phyloP scores from a whole-genome alignment of 2,888 invertebrate genomes.

The Scaptomyza reducta region DNA sequence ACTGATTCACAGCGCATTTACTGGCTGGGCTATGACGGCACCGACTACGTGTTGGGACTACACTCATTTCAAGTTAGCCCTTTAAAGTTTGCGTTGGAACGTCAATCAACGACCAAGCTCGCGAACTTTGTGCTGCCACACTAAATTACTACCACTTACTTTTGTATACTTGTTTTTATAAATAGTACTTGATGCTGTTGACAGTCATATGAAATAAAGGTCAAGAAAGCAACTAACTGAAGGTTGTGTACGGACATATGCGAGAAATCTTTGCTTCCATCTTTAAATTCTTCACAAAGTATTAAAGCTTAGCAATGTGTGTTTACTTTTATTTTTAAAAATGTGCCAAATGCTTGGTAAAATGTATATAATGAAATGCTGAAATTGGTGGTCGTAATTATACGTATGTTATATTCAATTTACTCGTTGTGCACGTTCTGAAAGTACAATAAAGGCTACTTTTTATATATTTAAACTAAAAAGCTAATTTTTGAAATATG shows the following conservation, averaged over 20 bases:
- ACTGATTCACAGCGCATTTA: constrained; percentile 12
- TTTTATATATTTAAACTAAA: background rate
- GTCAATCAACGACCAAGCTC: constrained; percentile 21
- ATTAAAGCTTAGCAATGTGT: background rate
- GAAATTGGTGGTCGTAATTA: constrained; percentile 16
- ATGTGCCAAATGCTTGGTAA: constrained; percentile 28
- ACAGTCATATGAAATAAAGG: constrained; percentile 29
- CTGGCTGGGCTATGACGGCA: background rate
- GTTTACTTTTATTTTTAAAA: constrained; percentile 10
- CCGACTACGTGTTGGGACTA: constrained; percentile 5
- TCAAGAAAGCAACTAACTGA: constrained; percentile 26
- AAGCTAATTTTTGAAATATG: background rate
- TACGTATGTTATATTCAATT: constrained; percentile 20
- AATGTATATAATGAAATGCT: constrained; percentile 17
- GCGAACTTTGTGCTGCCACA: constrained; percentile 22
- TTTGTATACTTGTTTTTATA: constrained; percentile 34
- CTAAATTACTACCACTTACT: constrained; percentile 29
- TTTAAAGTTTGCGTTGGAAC: constrained; percentile 7
- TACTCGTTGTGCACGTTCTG: constrained; percentile 1
- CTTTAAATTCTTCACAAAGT: constrained; percentile 18
- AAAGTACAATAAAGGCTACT: background rate
- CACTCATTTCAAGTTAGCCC: constrained; percentile 15
- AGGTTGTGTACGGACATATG: constrained; percentile 15
- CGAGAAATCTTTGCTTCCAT: constrained; percentile 16
- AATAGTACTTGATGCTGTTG: constrained; percentile 13